Evolutionary conservation across 2,797 vertebrate genomes (phyloP).

Genomic region (Tolypeutes matacus): DNA sequence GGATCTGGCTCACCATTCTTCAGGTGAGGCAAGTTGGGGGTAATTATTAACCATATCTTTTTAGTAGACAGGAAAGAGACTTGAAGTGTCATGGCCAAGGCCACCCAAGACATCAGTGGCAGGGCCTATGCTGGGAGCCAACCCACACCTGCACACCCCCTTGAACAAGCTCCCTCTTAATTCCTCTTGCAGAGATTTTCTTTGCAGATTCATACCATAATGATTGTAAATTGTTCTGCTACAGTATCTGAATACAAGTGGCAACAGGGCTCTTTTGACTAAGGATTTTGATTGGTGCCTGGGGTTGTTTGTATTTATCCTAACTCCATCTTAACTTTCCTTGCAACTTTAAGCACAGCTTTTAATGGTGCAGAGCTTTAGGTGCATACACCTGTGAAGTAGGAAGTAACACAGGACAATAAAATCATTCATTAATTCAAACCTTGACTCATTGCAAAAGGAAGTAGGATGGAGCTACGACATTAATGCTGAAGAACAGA

Average conservation of each 20-base stretch:
- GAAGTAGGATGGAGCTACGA: not conserved
- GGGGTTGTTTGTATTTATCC: not conserved
- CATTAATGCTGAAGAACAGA: not conserved
- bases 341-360: not conserved
- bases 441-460: not conserved
- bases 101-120: not conserved
- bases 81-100: not conserved
- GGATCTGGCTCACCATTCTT: slow-evolving; percentile 7
- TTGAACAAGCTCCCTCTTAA: slow-evolving; percentile 27
- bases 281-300: slow-evolving; percentile 27
- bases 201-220: slow-evolving; percentile 61
- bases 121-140: not conserved
- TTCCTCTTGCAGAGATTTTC: slow-evolving; percentile 60
- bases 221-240: slow-evolving; percentile 64
- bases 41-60: slow-evolving; percentile 21
- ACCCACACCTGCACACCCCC: not conserved
- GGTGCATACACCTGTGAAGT: not conserved
- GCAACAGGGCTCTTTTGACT: not conserved
- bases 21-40: not conserved
- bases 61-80: slow-evolving; percentile 6
- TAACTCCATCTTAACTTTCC: slow-evolving; percentile 2
- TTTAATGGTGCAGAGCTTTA: not conserved
- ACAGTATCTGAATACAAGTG: not conserved
- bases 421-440: not conserved
- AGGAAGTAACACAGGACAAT: not conserved